These are phyloP conservation scores for Phaedon cochleariae DNA, from an alignment of 2,888 invertebrate genomes.

Conservation along the genomic window DNA sequence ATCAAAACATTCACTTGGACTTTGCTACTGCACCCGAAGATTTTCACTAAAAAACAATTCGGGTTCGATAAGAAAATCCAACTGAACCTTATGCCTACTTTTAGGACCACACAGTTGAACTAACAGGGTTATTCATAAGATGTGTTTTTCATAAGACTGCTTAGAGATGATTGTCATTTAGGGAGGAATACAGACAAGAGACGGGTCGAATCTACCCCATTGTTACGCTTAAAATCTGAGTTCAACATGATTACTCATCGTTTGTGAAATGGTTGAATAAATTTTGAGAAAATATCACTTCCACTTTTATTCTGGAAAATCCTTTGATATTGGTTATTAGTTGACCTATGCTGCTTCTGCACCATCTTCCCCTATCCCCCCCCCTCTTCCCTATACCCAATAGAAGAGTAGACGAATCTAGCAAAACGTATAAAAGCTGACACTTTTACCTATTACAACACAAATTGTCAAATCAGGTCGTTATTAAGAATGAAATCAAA, in stretches of 20 bases:
- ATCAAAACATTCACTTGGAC: background rate
- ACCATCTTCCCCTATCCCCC: too few species aligned
- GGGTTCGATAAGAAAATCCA: background rate
- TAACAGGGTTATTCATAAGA: constrained; percentile 59
- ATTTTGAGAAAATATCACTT: constrained; percentile 33
- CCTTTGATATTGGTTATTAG: too few species aligned
- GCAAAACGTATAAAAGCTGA: too few species aligned
- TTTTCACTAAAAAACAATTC: background rate
- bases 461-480: too few species aligned
- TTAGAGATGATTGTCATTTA: constrained; percentile 59
- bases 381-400: too few species aligned
- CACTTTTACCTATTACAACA: too few species aligned
- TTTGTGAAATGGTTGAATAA: constrained; percentile 60
- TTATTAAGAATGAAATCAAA: too few species aligned
- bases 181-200: constrained; percentile 57
- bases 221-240: constrained; percentile 61
- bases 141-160: constrained; percentile 59
- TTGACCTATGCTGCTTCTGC: too few species aligned
- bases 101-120: constrained; percentile 58
- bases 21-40: background rate
- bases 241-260: constrained; percentile 61
- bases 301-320: background rate
- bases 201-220: constrained; percentile 46
- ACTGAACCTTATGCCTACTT: constrained; percentile 1
- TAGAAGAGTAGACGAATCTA: too few species aligned